These are phyloP conservation scores for Hemitrygon akajei DNA, from an alignment of 2,797 vertebrate species.

Conservation along the genomic window DNA sequence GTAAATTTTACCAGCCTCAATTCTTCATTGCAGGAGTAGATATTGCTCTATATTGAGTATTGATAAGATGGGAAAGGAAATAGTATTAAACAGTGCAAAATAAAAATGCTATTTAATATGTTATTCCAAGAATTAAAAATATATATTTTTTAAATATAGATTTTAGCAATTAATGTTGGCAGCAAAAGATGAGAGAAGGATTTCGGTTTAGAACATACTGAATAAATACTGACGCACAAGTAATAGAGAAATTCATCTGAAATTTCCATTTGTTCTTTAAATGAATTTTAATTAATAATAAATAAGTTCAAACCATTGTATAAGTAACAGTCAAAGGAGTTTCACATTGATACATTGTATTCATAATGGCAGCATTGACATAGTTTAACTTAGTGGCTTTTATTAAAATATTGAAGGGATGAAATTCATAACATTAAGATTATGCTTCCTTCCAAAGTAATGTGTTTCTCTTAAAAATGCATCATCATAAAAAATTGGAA, in stretches of 20 bases:
- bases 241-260: not conserved
- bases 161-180: not conserved
- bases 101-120: not conserved
- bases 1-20: not conserved
- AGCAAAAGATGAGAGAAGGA: not conserved
- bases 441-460: not conserved
- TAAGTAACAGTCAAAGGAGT: not conserved
- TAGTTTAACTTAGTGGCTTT: not conserved
- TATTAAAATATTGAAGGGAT: not conserved
- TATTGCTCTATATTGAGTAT: not conserved
- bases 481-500: not conserved
- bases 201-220: not conserved
- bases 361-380: not conserved
- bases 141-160: not conserved
- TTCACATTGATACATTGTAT: not conserved
- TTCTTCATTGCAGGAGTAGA: not conserved
- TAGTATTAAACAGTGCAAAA: not conserved
- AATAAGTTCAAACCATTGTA: not conserved
- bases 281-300: not conserved
- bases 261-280: not conserved
- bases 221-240: not conserved
- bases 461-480: not conserved
- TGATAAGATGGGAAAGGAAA: not conserved
- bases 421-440: not conserved
- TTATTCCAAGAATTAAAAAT: not conserved